phyloP scores from a whole-genome alignment of 2,888 invertebrate species.

The Catocala fraxini region DNA sequence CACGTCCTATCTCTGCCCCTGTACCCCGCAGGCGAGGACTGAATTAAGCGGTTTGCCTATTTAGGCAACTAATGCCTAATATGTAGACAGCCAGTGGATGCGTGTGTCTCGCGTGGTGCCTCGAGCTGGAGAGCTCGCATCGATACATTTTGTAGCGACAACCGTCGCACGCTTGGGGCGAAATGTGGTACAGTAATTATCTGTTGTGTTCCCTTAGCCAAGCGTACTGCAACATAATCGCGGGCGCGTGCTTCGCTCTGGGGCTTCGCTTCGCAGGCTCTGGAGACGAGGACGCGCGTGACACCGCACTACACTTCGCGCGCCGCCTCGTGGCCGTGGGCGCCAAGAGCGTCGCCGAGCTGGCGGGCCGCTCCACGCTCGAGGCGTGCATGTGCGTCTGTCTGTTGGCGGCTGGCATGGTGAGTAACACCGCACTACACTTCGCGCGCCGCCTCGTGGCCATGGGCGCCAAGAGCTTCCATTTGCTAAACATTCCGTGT shows the following conservation, averaged over 20 bases:
- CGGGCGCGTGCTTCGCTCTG: slow-evolving; percentile 97
- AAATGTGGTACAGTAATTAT: too few species aligned
- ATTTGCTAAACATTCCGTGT: too few species aligned
- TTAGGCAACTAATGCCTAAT: too few species aligned
- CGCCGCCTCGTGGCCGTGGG: slow-evolving; percentile 90
- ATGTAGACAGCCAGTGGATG: too few species aligned
- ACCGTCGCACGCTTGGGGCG: too few species aligned
- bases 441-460: slow-evolving; percentile 91
- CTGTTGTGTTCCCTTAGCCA: slow-evolving; percentile 87
- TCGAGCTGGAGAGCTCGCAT: too few species aligned
- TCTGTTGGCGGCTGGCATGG: slow-evolving; percentile 93
- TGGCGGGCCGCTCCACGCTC: slow-evolving; percentile 96
- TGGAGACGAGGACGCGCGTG: slow-evolving; percentile 93
- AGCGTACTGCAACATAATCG: slow-evolving; percentile 98
- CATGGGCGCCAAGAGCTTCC: slow-evolving; percentile 89
- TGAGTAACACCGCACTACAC: slow-evolving; percentile 90
- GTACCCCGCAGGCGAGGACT: too few species aligned
- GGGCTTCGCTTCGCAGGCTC: slow-evolving; percentile 98
- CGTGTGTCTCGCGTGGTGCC: too few species aligned
- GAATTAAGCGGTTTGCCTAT: too few species aligned
- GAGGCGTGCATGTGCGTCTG: slow-evolving; percentile 96
- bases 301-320: slow-evolving; percentile 92
- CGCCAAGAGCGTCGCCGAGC: slow-evolving; percentile 92
- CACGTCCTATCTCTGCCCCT: too few species aligned
- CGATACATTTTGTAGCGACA: too few species aligned